These are phyloP conservation scores for Philonicus albiceps DNA, from an alignment of 2,888 invertebrate species.

Conservation along the genomic window DNA sequence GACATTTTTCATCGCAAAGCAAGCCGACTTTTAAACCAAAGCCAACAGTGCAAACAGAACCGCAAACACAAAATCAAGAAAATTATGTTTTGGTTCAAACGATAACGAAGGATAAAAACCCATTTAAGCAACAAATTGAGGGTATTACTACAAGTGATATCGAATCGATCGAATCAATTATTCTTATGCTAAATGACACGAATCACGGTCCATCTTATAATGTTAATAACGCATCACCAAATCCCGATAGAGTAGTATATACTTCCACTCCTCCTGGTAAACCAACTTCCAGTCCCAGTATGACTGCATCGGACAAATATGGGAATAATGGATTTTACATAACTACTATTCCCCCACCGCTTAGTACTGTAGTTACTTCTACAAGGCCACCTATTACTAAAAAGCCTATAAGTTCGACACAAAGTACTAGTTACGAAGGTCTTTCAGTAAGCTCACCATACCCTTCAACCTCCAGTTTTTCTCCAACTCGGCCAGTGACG, in stretches of 20 bases:
- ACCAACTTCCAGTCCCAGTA: conserved; percentile 29
- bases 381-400: conserved; percentile 50
- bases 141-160: conserved; percentile 57
- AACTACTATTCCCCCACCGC: conserved; percentile 56
- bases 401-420: conserved; percentile 57
- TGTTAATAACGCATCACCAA: conserved; percentile 47
- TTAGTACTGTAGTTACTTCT: conserved; percentile 31
- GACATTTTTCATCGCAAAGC: conserved; percentile 49
- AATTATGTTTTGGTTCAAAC: conserved; percentile 60
- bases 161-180: conserved; percentile 69
- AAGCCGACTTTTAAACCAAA: conserved; percentile 69
- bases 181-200: conserved; percentile 70
- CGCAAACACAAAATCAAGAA: conserved; percentile 66
- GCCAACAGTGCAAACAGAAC: conserved; percentile 58
- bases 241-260: neutral
- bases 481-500: conserved; percentile 54
- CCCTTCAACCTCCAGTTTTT: conserved; percentile 30
- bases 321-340: conserved; percentile 50
- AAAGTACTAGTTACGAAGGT: conserved; percentile 59
- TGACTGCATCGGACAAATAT: conserved; percentile 43
- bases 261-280: conserved; percentile 42
- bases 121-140: conserved; percentile 53
- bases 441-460: conserved; percentile 46
- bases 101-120: conserved; percentile 50
- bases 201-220: conserved; percentile 61